phyloP scores from a whole-genome alignment of 1,140 invertebrate genomes.

The Temnothorax nylanderi region DNA sequence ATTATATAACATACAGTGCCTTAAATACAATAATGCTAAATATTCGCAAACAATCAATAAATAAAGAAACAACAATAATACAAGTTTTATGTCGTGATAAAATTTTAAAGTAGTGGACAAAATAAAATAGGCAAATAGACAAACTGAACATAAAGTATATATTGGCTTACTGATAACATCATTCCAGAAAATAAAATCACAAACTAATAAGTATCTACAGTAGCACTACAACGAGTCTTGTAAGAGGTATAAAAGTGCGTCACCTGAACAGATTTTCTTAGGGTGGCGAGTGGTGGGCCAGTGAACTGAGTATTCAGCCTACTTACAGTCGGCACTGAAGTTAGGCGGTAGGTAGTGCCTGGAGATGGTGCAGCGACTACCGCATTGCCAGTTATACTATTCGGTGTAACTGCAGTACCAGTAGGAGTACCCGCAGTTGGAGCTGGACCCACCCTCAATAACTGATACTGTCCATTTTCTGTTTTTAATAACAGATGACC shows the following conservation, averaged over 20 bases:
- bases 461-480: conserved; percentile 97
- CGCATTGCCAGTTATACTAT: conserved; percentile 85
- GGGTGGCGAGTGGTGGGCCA: conserved; percentile 87
- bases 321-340: conserved; percentile 87
- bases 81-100: conserved; percentile 12
- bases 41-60: conserved; percentile 39
- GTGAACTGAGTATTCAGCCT: conserved; percentile 87
- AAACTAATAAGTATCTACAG: conserved; percentile 78
- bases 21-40: conserved; percentile 44
- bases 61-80: conserved; percentile 10
- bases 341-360: conserved; percentile 87
- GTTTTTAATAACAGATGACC: conserved; percentile 96
- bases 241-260: conserved; percentile 84
- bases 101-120: not conserved
- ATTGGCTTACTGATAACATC: conserved; percentile 74
- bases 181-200: conserved; percentile 75
- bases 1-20: not conserved
- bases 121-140: conserved; percentile 4
- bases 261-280: conserved; percentile 87
- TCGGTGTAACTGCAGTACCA: conserved; percentile 87
- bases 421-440: conserved; percentile 85
- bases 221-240: conserved; percentile 85
- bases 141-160: conserved; percentile 61
- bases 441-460: conserved; percentile 94
- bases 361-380: conserved; percentile 81